Evolutionary conservation across 1,140 invertebrate genomes (phyloP), one percentile per base, ranked within the genome.

Genomic region (Drusus annulatus): DNA sequence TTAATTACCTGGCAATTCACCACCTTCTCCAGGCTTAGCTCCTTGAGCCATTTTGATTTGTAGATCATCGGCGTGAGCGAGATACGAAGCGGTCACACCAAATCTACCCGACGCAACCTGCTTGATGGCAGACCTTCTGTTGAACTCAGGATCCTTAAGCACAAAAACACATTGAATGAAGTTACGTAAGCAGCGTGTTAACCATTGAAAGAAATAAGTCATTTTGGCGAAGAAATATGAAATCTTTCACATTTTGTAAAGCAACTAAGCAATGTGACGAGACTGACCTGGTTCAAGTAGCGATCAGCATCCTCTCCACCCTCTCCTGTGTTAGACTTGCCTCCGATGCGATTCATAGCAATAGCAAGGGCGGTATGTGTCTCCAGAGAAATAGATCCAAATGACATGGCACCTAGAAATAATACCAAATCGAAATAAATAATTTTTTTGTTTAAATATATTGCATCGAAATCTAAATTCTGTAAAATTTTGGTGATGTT

Each of bases 1-100:
- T 93, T 60, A 86, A 94, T 94, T 94, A 95, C 84, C 97, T 0
- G 98, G 98, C 16, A 99, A 87, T 90, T 99, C 97, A 23, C 98
- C 97, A 56, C 97, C 97, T 91, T 98, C 97, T 3, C 97, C 97
- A 0, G 97, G 97, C 85, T 99, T 99, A 21, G 97, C 98, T 16
- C 98, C 98, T 89, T 99, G 98, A n/a, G 98, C 98, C 97, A 99
- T 98, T 90, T 99, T 99, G 85, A 99, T 99, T 89, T 99, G 98
- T 71, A 99, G 86, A 88, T 98, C 97, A 88, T 99, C 97, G 16
- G 98, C 96, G 90, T 99, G 96, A 8, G 98, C 97, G 31, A 99
- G 88, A 86, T 99, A 99, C 0, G 97, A 95, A 52, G 97, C 97
- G 0, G 98, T 99, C 0, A 99, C 98, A 19, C 98, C 98, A 91